Conservation (phyloP, 1,140 invertebrate genomes). For the Cydia splendana region DNA sequence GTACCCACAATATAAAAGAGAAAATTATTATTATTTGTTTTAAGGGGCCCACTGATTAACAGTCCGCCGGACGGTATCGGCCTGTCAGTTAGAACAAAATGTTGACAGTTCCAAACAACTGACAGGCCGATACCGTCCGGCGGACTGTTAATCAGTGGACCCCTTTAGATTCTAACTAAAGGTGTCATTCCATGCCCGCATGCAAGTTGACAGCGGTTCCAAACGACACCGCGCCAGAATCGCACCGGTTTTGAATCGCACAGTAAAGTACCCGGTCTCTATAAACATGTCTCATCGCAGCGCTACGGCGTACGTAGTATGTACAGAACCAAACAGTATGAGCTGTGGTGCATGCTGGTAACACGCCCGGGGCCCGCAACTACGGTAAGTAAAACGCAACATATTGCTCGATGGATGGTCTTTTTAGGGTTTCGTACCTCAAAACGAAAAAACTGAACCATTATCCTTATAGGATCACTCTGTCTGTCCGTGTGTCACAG, state of each 20-base stretch:
- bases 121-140: too few species aligned
- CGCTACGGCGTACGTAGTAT: constrained; percentile 38
- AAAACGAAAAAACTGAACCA: too few species aligned
- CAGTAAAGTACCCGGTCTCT: background rate
- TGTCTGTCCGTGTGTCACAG: too few species aligned
- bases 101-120: too few species aligned
- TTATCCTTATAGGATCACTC: too few species aligned
- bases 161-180: background rate
- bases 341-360: constrained; percentile 41
- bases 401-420: background rate
- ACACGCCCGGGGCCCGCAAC: background rate
- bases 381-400: background rate
- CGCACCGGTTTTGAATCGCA: background rate
- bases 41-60: too few species aligned
- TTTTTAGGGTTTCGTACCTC: too few species aligned
- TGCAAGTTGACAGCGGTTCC: background rate
- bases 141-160: too few species aligned
- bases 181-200: background rate
- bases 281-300: constrained; percentile 27
- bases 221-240: background rate
- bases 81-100: too few species aligned
- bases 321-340: constrained; percentile 44
- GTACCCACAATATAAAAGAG: too few species aligned
- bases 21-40: too few species aligned
- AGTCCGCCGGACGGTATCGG: too few species aligned